phyloP scores from a whole-genome alignment of 92 coral and sea anemone species.

The Micromussa lordhowensis region DNA sequence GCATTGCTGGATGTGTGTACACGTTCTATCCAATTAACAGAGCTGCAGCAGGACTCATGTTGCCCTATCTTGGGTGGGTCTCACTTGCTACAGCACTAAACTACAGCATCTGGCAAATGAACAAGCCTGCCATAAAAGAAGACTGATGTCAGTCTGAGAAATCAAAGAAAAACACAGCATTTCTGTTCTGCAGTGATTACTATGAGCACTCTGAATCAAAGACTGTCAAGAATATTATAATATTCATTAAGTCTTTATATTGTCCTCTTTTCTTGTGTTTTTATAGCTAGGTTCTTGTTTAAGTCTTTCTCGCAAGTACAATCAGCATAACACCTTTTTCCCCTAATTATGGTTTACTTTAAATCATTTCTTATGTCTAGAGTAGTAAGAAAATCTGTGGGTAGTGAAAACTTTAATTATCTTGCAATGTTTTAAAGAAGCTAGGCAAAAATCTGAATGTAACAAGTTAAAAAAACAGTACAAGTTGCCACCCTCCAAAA shows the following conservation, averaged over 20 bases:
- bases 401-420: no score
- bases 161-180: neutral
- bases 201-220: neutral
- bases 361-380: neutral
- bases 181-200: neutral
- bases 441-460: no score
- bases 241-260: neutral
- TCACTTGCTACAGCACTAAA: conserved; percentile 66
- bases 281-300: neutral
- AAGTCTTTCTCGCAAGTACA: neutral
- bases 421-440: no score
- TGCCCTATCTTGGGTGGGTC: conserved; percentile 79
- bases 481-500: no score
- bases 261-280: neutral
- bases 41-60: conserved; percentile 71
- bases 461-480: no score
- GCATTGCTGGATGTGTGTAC: conserved; percentile 71
- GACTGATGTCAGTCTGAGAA: conserved; percentile 21
- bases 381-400: neutral
- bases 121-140: conserved; percentile 70
- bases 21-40: conserved; percentile 74
- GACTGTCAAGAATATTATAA: neutral
- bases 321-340: neutral
- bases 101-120: conserved; percentile 76
- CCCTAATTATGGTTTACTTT: neutral